phyloP scores from a whole-genome alignment of 2,888 invertebrate genomes.

The Podotricha telesiphe region DNA sequence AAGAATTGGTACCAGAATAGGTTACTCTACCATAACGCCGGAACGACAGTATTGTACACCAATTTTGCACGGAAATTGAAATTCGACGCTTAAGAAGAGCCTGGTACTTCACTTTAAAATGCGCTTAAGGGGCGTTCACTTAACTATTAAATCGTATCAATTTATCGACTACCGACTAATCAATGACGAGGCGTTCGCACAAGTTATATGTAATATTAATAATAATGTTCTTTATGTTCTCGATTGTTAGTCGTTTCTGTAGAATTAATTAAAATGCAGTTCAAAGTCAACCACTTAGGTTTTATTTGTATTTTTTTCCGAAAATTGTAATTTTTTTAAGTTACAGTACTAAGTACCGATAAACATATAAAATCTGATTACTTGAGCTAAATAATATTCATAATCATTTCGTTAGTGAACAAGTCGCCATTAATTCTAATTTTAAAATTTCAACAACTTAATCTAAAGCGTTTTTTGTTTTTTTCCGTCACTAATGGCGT shows the following conservation, averaged over 20 bases:
- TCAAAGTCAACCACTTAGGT: not conserved
- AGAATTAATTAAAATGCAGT: not conserved
- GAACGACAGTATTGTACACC: too few relatives aligned
- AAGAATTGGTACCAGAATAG: too few relatives aligned
- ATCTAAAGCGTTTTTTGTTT: not conserved
- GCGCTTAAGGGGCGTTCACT: too few relatives aligned
- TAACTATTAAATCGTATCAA: too few relatives aligned
- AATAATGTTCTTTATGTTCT: not conserved
- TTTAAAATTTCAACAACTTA: not conserved
- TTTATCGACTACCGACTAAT: not conserved
- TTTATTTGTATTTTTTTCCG: not conserved
- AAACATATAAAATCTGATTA: too few relatives aligned
- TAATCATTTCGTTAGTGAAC: too few relatives aligned
- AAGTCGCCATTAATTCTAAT: not conserved
- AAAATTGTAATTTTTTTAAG: too few relatives aligned
- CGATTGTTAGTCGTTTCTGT: not conserved
- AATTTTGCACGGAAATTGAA: too few relatives aligned
- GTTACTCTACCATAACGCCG: too few relatives aligned
- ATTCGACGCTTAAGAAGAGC: too few relatives aligned
- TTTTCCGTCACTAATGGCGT: not conserved
- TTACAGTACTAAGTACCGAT: too few relatives aligned
- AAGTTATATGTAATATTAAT: constrained; percentile 9
- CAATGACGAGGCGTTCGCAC: not conserved
- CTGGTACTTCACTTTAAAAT: too few relatives aligned
- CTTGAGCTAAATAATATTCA: not conserved